phyloP scores from a whole-genome alignment of 2,113 vertebrate species.

The Solenodon paradoxus region DNA sequence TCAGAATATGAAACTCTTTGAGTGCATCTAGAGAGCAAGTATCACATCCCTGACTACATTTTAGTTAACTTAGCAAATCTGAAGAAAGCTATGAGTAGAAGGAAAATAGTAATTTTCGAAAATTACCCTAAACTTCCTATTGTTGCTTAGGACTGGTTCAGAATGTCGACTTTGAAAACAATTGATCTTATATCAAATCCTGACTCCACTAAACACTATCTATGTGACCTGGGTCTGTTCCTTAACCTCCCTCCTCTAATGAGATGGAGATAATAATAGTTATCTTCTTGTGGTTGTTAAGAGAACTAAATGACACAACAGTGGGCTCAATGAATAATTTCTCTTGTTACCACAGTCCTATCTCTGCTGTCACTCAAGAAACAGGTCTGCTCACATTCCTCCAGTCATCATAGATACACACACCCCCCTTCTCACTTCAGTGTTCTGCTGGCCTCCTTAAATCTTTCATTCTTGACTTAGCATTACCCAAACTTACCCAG shows the following conservation, averaged over 20 bases:
- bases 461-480: not conserved
- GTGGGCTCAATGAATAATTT: not conserved
- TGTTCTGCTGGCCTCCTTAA: not conserved
- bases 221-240: not conserved
- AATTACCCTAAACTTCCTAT: not conserved
- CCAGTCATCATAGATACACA: not conserved
- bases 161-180: not conserved
- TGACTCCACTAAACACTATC: not conserved
- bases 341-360: not conserved
- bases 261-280: not conserved
- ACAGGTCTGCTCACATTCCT: not conserved
- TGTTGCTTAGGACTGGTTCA: not conserved
- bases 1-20: not conserved
- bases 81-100: not conserved
- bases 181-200: not conserved
- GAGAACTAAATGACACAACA: not conserved
- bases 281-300: not conserved
- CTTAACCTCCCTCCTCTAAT: slow-evolving; percentile 29
- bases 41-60: not conserved
- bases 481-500: not conserved
- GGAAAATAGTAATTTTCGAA: not conserved
- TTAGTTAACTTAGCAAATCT: not conserved
- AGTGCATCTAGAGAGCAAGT: not conserved
- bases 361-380: not conserved
- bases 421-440: not conserved